A percentile compares a stretch with the other conserved stretches of the same genome.
Evolutionary conservation across 2,888 invertebrate genomes (phyloP).

Genomic region (Tupiocoris notatus): DNA sequence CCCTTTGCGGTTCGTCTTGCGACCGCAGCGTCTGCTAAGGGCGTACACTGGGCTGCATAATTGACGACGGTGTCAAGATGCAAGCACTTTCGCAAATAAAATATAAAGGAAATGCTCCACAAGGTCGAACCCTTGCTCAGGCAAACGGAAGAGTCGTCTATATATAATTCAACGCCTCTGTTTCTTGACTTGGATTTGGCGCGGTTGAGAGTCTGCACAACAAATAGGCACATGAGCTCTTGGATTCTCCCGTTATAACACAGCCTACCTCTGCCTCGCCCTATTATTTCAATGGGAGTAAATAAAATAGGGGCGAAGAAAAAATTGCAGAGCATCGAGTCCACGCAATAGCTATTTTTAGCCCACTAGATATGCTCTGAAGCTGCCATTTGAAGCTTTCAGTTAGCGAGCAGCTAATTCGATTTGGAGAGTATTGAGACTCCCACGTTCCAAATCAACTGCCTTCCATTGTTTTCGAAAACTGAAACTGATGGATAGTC

Average conservation of each 20-base stretch:
- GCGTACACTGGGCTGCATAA: neutral
- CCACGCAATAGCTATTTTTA: too few relatives aligned
- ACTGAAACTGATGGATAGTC: too few relatives aligned
- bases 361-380: too few relatives aligned
- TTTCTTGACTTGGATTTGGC: neutral
- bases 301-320: neutral
- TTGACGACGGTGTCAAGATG: neutral
- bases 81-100: neutral
- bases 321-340: too few relatives aligned
- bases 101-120: neutral
- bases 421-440: too few relatives aligned
- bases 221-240: neutral
- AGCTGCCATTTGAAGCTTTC: too few relatives aligned
- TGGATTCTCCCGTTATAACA: neutral
- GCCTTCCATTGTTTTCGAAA: too few relatives aligned
- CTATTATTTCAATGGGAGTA: neutral
- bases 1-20: neutral
- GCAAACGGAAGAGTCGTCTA: neutral
- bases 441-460: too few relatives aligned
- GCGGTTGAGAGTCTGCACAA: neutral
- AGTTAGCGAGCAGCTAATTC: too few relatives aligned
- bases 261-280: neutral
- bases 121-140: neutral
- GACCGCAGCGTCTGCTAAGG: neutral
- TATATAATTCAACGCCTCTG: neutral